Evolutionary conservation across 1,140 invertebrate species (phyloP).

Genomic region (Trissolcus basalis): DNA sequence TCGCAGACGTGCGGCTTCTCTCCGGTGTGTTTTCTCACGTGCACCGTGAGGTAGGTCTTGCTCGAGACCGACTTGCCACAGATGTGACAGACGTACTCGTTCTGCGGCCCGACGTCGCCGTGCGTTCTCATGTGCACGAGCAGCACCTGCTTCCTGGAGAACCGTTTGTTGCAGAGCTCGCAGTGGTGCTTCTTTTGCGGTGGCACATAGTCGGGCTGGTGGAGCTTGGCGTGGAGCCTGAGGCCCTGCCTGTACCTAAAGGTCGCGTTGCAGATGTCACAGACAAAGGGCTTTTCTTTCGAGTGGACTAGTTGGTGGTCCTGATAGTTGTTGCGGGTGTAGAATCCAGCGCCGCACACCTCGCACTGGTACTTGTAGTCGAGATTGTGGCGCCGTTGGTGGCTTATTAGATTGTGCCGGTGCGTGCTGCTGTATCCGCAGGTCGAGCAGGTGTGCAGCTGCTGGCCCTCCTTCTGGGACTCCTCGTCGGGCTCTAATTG

Average conservation of each 20-base stretch:
- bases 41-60: constrained; percentile 89
- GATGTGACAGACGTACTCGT: constrained; percentile 81
- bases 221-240: constrained; percentile 76
- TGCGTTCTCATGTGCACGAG: constrained; percentile 73
- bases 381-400: constrained; percentile 69
- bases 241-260: constrained; percentile 76
- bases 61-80: constrained; percentile 83
- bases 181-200: constrained; percentile 75
- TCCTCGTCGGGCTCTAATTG: constrained; percentile 50
- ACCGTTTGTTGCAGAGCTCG: constrained; percentile 73
- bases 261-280: constrained; percentile 74
- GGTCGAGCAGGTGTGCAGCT: constrained; percentile 63
- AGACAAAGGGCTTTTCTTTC: constrained; percentile 71
- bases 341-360: constrained; percentile 79
- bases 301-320: constrained; percentile 70
- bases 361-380: constrained; percentile 80
- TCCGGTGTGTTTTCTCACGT: constrained; percentile 84
- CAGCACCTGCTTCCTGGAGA: constrained; percentile 73
- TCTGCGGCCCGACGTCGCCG: constrained; percentile 66
- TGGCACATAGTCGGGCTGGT: constrained; percentile 74
- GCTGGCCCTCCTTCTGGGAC: constrained; percentile 58
- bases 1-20: constrained; percentile 77
- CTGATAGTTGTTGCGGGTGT: constrained; percentile 67
- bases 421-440: constrained; percentile 68
- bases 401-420: constrained; percentile 65